These are phyloP conservation scores for Azemiops feae DNA, from an alignment of 2,113 vertebrate species.

Conservation along the genomic window DNA sequence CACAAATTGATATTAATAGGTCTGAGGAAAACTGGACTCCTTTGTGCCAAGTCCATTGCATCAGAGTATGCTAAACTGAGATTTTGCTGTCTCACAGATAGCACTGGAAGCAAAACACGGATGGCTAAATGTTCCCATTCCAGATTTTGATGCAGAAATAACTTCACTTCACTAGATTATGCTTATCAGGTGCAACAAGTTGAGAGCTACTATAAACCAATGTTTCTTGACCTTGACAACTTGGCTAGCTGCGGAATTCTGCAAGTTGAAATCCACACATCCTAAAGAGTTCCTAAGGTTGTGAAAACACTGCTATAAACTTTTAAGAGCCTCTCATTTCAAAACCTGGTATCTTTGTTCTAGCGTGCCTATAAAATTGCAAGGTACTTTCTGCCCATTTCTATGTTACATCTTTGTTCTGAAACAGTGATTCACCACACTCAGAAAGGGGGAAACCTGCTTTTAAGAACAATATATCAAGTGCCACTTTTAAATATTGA, in stretches of 20 bases:
- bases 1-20: background rate
- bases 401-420: background rate
- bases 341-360: background rate
- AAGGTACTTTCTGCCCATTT: background rate
- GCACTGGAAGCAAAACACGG: background rate
- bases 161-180: background rate
- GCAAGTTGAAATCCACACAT: background rate
- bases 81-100: background rate
- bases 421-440: background rate
- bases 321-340: background rate
- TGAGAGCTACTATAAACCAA: background rate
- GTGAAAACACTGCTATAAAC: background rate
- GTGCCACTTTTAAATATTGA: background rate
- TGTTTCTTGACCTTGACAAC: background rate
- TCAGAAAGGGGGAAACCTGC: conserved; percentile 12
- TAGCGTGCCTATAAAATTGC: background rate
- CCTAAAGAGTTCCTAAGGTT: background rate
- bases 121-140: background rate
- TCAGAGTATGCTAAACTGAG: background rate
- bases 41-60: background rate
- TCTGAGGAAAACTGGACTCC: background rate
- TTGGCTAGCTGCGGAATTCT: background rate
- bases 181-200: background rate
- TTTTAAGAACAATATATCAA: background rate
- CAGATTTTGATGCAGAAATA: background rate